Conservation (phyloP, 2,797 vertebrate species). For the Chromobotia macracanthus region DNA sequence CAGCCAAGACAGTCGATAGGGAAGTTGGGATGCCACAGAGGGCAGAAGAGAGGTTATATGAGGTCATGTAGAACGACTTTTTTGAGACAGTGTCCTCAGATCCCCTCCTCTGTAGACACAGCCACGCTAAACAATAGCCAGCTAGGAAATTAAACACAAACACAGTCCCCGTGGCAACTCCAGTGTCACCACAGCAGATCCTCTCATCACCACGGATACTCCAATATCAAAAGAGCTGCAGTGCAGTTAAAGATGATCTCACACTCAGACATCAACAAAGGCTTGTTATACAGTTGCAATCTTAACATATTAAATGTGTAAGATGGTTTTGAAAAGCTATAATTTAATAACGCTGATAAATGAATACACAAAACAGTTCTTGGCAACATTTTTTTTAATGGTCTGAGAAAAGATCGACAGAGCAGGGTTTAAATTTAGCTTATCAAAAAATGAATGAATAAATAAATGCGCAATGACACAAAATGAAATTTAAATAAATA, state of each 20-base stretch:
- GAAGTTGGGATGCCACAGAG: slow-evolving; percentile 67
- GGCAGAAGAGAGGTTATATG: slow-evolving; percentile 72
- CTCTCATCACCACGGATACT: slow-evolving; percentile 55
- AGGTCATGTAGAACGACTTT: slow-evolving; percentile 76
- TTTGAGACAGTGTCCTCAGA: slow-evolving; percentile 78
- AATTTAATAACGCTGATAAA: slow-evolving; percentile 26
- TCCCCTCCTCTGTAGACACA: slow-evolving; percentile 67
- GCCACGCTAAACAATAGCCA: slow-evolving; percentile 77
- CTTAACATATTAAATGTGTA: slow-evolving; percentile 15
- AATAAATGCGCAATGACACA: not conserved
- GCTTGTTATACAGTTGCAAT: slow-evolving; percentile 37
- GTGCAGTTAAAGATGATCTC: slow-evolving; percentile 63
- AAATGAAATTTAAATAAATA: not conserved
- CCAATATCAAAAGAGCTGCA: slow-evolving; percentile 60
- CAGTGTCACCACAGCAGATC: slow-evolving; percentile 33
- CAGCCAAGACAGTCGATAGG: slow-evolving; percentile 63
- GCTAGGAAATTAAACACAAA: slow-evolving; percentile 69
- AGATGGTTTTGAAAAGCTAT: slow-evolving; percentile 18
- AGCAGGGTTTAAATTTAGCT: not conserved
- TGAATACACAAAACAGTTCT: not conserved
- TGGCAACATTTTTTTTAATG: too few species aligned
- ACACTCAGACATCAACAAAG: slow-evolving; percentile 64
- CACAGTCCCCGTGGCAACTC: slow-evolving; percentile 52
- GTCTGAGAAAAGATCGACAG: not conserved
- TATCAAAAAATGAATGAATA: not conserved